Evolutionary conservation across 2,888 invertebrate genomes (phyloP).

Genomic region (Ophion obscuratus): DNA sequence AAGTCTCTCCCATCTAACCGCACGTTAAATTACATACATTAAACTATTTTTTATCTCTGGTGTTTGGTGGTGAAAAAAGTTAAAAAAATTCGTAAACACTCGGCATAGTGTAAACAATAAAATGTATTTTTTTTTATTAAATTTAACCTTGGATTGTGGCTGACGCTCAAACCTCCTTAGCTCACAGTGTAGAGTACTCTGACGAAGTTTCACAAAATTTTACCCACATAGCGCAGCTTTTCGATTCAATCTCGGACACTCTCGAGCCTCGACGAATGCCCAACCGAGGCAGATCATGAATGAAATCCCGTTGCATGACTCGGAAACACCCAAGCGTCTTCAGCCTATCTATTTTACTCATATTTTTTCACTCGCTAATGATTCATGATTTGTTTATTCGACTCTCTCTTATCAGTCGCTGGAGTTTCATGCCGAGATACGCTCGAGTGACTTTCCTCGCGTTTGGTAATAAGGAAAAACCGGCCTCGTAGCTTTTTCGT

Average conservation of each 20-base stretch:
- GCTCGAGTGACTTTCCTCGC: neutral
- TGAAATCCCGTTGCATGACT: conserved; percentile 19
- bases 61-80: too few species aligned
- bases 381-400: neutral
- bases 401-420: neutral
- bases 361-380: neutral
- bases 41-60: too few species aligned
- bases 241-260: conserved; percentile 29
- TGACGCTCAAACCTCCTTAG: too few species aligned
- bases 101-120: too few species aligned
- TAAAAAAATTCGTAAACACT: too few species aligned
- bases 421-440: neutral
- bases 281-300: conserved; percentile 29
- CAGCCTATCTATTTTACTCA: neutral
- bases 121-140: too few species aligned
- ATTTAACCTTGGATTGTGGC: too few species aligned
- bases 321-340: neutral
- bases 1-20: too few species aligned
- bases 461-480: neutral
- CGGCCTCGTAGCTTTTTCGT: too few species aligned
- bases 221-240: conserved; percentile 35
- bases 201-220: conserved; percentile 16
- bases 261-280: conserved; percentile 6
- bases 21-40: too few species aligned
- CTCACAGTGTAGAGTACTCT: conserved; percentile 16